phyloP scores from a whole-genome alignment of 2,888 invertebrate species.

The Mythimna vitellina region DNA sequence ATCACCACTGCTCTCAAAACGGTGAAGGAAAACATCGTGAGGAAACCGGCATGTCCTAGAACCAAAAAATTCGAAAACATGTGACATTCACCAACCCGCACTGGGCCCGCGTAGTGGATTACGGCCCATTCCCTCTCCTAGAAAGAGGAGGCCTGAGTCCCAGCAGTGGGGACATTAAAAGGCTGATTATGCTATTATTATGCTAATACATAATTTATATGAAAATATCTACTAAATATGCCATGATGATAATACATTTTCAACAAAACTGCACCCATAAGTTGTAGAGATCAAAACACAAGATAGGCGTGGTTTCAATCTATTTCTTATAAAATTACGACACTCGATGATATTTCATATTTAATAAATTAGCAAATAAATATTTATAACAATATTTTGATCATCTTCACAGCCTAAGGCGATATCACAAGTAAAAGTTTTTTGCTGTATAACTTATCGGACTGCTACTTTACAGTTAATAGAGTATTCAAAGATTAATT shows the following conservation, averaged over 20 bases:
- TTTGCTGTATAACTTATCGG: background rate
- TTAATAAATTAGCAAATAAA: slow-evolving; percentile 1
- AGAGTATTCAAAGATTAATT: slow-evolving; percentile 2
- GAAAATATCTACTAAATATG: background rate
- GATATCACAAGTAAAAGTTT: slow-evolving; percentile 9
- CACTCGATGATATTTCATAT: slow-evolving; percentile 2
- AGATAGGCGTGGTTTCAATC: slow-evolving; percentile 19
- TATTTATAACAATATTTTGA: slow-evolving; percentile 18
- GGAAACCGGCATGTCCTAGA: too few relatives aligned
- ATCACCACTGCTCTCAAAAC: too few relatives aligned
- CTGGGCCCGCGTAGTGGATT: too few relatives aligned
- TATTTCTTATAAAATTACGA: slow-evolving; percentile 10
- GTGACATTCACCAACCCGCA: too few relatives aligned
- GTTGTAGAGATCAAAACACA: slow-evolving; percentile 15
- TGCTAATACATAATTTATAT: too few relatives aligned
- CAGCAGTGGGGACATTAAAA: too few relatives aligned
- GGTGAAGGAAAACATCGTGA: too few relatives aligned
- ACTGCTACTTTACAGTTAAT: slow-evolving; percentile 5
- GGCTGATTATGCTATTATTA: too few relatives aligned
- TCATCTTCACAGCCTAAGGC: slow-evolving; percentile 23
- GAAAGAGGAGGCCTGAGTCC: too few relatives aligned
- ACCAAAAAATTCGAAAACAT: too few relatives aligned
- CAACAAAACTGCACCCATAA: background rate
- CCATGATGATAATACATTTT: background rate
- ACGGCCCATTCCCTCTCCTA: too few relatives aligned